Conservation (phyloP, 2,113 vertebrate species). For the Callipepla californica region DNA sequence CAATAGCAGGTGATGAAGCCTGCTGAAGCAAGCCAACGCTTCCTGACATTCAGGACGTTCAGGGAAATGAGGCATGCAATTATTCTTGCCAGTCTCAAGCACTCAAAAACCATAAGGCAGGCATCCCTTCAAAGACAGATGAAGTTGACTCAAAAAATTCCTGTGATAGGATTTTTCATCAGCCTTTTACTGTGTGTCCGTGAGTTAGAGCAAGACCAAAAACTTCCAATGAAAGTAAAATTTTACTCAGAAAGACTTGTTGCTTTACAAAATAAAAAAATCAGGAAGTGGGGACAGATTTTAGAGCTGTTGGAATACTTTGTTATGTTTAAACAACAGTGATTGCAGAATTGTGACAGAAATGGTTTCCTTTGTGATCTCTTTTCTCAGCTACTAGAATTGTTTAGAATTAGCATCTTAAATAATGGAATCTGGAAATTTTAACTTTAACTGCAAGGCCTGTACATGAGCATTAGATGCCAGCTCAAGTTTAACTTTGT, state of each 20-base stretch:
- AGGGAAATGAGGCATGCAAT: neutral
- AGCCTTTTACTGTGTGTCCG: slow-evolving; percentile 28
- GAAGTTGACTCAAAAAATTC: neutral
- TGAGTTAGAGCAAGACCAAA: neutral
- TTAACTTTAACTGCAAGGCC: neutral
- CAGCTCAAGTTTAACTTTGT: slow-evolving; percentile 17
- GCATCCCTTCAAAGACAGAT: neutral
- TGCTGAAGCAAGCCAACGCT: neutral
- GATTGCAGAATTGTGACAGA: slow-evolving; percentile 14
- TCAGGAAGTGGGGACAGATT: neutral
- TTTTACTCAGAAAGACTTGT: neutral
- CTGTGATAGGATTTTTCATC: slow-evolving; percentile 15
- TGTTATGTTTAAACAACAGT: slow-evolving; percentile 39
- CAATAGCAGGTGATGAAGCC: neutral
- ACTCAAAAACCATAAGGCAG: neutral
- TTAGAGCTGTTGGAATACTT: slow-evolving; percentile 24
- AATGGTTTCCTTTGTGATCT: neutral
- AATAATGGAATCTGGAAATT: neutral
- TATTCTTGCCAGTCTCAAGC: neutral
- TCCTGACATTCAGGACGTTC: slow-evolving; percentile 11
- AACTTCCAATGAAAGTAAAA: slow-evolving; percentile 18
- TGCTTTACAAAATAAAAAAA: neutral
- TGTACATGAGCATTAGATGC: neutral
- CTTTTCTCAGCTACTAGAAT: slow-evolving; percentile 38
- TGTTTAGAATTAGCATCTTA: slow-evolving; percentile 18